phyloP scores from a whole-genome alignment of 2,888 invertebrate genomes.

The Petrolisthes manimaculis region DNA sequence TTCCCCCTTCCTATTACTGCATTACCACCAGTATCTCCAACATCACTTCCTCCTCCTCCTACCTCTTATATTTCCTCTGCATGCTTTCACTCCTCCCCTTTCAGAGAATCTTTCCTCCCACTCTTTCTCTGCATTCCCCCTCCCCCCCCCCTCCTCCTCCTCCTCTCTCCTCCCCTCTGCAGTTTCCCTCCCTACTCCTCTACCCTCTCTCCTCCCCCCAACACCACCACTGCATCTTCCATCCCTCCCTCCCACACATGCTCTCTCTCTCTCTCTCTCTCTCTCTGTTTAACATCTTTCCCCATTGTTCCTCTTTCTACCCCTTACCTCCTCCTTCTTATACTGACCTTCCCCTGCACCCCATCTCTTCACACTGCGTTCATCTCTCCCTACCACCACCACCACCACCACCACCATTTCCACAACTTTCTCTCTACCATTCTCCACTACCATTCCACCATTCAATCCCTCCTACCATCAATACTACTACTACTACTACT shows the following conservation, averaged over 20 bases:
- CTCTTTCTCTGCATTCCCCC: neutral
- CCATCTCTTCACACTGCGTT: neutral
- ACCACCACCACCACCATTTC: neutral
- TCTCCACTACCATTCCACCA: neutral
- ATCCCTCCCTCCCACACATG: neutral
- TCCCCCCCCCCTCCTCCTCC: neutral
- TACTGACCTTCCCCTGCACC: neutral
- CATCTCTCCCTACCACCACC: neutral
- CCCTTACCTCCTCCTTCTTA: conserved; percentile 8
- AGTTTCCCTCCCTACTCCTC: neutral
- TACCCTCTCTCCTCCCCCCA: neutral
- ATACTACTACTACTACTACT: neutral
- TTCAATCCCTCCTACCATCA: neutral
- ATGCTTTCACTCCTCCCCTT: neutral
- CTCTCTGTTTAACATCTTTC: neutral
- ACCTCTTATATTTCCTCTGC: neutral
- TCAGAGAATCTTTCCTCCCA: neutral
- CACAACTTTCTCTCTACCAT: neutral
- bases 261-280: neutral
- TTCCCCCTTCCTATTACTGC: neutral
- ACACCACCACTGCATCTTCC: neutral
- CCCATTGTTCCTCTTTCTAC: neutral
- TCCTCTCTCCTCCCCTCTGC: neutral
- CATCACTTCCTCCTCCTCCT: neutral
- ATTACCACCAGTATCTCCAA: neutral